Conservation (phyloP, 1,140 invertebrate genomes). For the Probaryconus sp. region DNA sequence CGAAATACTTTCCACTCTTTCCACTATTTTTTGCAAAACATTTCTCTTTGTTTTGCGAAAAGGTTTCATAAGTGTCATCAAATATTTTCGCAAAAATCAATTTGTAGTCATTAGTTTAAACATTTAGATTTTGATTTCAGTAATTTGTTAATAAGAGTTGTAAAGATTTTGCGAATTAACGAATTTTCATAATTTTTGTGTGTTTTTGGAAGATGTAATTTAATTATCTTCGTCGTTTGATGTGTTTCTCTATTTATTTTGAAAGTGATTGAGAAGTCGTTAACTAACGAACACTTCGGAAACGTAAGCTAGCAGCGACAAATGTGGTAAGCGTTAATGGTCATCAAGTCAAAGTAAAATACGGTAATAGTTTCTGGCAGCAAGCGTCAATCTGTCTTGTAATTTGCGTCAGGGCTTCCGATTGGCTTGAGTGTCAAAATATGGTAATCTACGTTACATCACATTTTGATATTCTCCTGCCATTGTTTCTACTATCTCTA, state of each 20-base stretch:
- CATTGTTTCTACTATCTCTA: conserved; percentile 8
- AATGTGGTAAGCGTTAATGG: conserved; percentile 38
- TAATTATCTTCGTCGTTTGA: no score
- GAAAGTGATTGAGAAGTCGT: conserved; percentile 8
- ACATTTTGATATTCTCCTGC: conserved; percentile 8
- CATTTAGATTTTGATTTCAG: no score
- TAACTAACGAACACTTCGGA: conserved; percentile 22
- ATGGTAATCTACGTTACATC: conserved; percentile 13
- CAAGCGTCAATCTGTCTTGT: conserved; percentile 39
- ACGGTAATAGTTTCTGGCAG: conserved; percentile 47
- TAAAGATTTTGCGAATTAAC: no score
- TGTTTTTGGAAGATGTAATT: no score
- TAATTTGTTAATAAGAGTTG: no score
- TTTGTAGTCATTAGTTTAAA: no score
- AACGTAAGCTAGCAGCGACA: conserved; percentile 22
- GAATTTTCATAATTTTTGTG: no score
- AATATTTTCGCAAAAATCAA: no score
- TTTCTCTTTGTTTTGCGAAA: no score
- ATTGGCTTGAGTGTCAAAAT: conserved; percentile 33
- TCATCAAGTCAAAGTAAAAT: conserved; percentile 46
- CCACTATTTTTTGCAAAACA: no score
- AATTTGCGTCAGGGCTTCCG: conserved; percentile 34
- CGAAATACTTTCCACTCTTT: not conserved
- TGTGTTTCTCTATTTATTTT: not conserved
- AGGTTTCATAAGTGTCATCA: no score